Percentiles rank a stretch among this genome's conserved stretches.
phyloP scores from a whole-genome alignment of 1,140 invertebrate species.

The Aphidius gifuensis region DNA sequence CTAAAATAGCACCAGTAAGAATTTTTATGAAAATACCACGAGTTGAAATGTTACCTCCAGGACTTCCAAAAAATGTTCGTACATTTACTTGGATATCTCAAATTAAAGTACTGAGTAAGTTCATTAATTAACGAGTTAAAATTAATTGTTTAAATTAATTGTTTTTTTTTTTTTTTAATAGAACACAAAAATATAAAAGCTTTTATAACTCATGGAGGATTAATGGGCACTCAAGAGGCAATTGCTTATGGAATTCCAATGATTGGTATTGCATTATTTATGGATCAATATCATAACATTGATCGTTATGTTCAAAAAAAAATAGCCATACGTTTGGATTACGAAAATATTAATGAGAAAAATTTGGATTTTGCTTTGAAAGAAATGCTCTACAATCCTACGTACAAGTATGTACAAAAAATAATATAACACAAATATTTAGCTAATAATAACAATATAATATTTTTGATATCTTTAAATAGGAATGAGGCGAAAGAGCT shows the following conservation, averaged over 20 bases:
- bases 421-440: neutral
- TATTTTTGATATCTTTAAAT: neutral
- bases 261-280: slow-evolving; percentile 47
- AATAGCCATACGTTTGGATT: slow-evolving; percentile 6
- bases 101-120: slow-evolving; percentile 28
- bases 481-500: slow-evolving; percentile 27
- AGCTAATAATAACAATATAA: neutral
- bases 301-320: slow-evolving; percentile 23
- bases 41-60: slow-evolving; percentile 20
- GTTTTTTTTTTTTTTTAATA: slow-evolving; percentile 26
- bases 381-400: neutral
- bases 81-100: slow-evolving; percentile 30
- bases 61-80: slow-evolving; percentile 29
- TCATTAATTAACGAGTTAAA: neutral
- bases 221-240: slow-evolving; percentile 52
- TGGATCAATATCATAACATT: slow-evolving; percentile 34
- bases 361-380: slow-evolving; percentile 2
- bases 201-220: slow-evolving; percentile 56
- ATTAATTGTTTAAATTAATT: neutral
- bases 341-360: neutral
- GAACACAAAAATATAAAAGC: slow-evolving; percentile 48
- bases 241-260: slow-evolving; percentile 51
- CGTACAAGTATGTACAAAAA: neutral
- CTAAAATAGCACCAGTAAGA: slow-evolving; percentile 32
- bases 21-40: slow-evolving; percentile 32